These are phyloP conservation scores for Poecile atricapillus DNA, from an alignment of 2,113 vertebrate genomes.

Conservation along the genomic window DNA sequence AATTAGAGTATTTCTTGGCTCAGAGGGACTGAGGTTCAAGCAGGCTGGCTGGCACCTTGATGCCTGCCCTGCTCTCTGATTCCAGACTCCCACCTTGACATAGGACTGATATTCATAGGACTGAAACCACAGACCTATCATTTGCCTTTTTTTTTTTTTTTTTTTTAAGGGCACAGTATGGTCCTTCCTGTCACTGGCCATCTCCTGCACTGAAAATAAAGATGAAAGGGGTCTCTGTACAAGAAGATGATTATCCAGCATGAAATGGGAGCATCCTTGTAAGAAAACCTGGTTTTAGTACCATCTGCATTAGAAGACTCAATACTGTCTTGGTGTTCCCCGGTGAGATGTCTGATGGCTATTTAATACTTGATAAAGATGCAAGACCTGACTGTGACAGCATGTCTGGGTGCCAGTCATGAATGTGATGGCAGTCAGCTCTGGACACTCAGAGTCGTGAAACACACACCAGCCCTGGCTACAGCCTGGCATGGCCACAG, in stretches of 20 bases:
- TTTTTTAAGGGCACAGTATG: too few species aligned
- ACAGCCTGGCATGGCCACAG: not conserved
- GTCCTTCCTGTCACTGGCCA: not conserved
- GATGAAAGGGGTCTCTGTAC: not conserved
- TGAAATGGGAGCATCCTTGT: not conserved
- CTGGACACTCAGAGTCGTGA: not conserved
- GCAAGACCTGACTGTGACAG: not conserved
- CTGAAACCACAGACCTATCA: not conserved
- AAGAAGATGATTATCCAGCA: not conserved
- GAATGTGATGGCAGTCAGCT: not conserved
- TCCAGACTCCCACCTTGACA: not conserved
- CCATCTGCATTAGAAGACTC: not conserved
- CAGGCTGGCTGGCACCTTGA: not conserved
- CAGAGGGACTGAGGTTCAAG: not conserved
- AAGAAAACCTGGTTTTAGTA: not conserved
- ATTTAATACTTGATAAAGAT: not conserved
- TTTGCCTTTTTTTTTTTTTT: not conserved
- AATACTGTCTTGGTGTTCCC: not conserved
- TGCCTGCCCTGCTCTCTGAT: not conserved
- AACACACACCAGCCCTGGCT: not conserved
- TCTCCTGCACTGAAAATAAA: not conserved
- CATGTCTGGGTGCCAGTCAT: not conserved
- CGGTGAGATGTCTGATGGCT: not conserved
- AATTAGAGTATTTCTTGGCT: not conserved
- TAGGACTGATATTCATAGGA: not conserved